A percentile compares a stretch with the other conserved stretches of the same genome.
These are phyloP conservation scores for Elmis aenea DNA, from an alignment of 2,888 invertebrate species.

Conservation along the genomic window DNA sequence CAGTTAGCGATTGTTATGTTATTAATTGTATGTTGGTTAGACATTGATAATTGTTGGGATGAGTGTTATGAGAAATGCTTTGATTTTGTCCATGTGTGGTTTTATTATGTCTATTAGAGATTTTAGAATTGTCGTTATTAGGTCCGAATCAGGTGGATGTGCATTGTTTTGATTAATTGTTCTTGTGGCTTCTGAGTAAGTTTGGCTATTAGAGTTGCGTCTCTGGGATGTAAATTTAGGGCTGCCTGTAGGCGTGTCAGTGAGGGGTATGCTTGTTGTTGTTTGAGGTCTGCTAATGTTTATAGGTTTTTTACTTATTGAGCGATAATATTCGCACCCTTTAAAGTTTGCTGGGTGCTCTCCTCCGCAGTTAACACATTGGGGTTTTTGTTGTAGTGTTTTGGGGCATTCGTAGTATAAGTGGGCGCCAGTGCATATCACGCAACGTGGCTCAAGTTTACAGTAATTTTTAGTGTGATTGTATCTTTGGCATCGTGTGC, in stretches of 20 bases:
- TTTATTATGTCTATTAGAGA: background rate
- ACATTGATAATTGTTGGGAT: background rate
- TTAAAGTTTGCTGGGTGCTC: slow-evolving; percentile 6
- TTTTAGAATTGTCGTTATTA: slow-evolving; percentile 2
- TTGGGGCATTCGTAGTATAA: slow-evolving; percentile 5
- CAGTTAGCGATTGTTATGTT: slow-evolving; percentile 3
- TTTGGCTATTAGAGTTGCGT: no score
- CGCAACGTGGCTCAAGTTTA: slow-evolving; percentile 6
- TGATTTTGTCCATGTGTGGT: slow-evolving; percentile 1
- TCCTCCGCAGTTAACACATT: slow-evolving; percentile 9
- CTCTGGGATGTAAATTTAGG: no score
- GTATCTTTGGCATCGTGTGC: slow-evolving; percentile 8
- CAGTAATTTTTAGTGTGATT: slow-evolving; percentile 9
- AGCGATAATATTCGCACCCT: slow-evolving; percentile 2
- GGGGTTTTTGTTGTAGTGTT: background rate
- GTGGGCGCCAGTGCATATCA: slow-evolving; percentile 7
- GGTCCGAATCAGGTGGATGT: slow-evolving; percentile 3
- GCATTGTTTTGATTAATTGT: background rate
- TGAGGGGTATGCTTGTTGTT: no score
- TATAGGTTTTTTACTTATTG: no score
- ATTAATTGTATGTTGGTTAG: slow-evolving; percentile 5
- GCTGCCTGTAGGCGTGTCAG: no score
- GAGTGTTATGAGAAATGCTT: background rate
- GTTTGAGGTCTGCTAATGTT: no score
- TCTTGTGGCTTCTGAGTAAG: no score